Percentiles rank a stretch among this genome's conserved stretches.
Conservation (phyloP, 2,888 invertebrate species). For the Volucella inflata region DNA sequence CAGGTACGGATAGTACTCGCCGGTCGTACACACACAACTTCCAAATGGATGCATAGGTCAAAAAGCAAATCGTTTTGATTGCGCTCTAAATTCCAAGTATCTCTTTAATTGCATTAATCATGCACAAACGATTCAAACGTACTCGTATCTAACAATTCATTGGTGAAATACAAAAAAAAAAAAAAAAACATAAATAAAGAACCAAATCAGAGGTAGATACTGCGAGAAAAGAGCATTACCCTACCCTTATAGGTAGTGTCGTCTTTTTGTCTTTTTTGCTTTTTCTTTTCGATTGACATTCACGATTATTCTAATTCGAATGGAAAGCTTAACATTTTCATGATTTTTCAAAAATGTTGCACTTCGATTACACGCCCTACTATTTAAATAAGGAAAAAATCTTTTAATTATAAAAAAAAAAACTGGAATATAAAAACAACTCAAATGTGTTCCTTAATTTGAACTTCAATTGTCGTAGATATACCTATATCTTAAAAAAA, state of each 20-base stretch:
- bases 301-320: constrained; percentile 32
- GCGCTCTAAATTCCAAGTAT: constrained; percentile 67
- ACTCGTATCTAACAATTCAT: constrained; percentile 30
- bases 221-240: too few relatives aligned
- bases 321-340: neutral
- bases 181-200: constrained; percentile 9
- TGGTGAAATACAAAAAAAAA: constrained; percentile 1
- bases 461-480: constrained; percentile 24
- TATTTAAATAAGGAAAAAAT: constrained; percentile 29
- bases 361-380: constrained; percentile 38
- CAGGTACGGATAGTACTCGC: neutral
- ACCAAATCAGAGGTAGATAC: too few relatives aligned
- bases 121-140: constrained; percentile 23
- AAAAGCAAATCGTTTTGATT: constrained; percentile 46
- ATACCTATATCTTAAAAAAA: neutral
- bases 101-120: constrained; percentile 69
- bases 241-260: too few relatives aligned
- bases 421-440: neutral
- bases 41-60: constrained; percentile 52
- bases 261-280: neutral
- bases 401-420: neutral
- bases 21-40: neutral
- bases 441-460: constrained; percentile 18
- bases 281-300: constrained; percentile 44
- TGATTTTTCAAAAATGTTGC: neutral